Conservation (phyloP, 2,113 vertebrate genomes). For the Artemisiospiza belli region DNA sequence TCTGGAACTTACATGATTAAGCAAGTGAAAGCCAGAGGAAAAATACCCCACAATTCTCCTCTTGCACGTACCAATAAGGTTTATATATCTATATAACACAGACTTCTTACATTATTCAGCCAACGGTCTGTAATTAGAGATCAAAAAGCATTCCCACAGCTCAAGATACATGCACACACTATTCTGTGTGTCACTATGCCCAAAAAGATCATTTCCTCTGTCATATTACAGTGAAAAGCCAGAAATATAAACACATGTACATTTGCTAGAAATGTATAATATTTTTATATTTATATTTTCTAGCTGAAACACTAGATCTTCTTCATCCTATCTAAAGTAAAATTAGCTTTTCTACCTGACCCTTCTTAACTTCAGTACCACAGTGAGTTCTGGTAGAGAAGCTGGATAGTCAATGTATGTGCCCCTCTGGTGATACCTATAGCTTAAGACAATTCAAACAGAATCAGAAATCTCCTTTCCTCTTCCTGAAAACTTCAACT, state of each 20-base stretch:
- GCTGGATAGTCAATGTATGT: background rate
- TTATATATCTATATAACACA: background rate
- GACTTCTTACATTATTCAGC: background rate
- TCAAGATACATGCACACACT: background rate
- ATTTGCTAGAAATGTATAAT: background rate
- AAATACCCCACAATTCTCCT: background rate
- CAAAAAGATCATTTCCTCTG: background rate
- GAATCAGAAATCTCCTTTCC: background rate
- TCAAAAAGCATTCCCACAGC: background rate
- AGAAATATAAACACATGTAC: no score
- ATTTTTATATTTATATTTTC: background rate
- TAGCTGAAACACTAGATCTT: background rate
- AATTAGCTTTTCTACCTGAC: background rate
- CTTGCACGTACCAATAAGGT: background rate
- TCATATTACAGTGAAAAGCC: background rate
- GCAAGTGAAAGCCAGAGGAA: background rate
- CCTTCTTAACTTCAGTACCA: background rate
- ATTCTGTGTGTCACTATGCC: background rate
- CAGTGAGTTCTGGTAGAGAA: background rate
- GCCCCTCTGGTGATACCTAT: background rate
- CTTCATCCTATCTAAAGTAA: background rate
- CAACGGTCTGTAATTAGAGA: conserved; percentile 23
- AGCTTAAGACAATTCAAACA: background rate
- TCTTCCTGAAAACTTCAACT: background rate
- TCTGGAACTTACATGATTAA: background rate